Percentiles rank a stretch among this genome's conserved stretches.
These are phyloP conservation scores for Scomberomorus guttatus DNA, from an alignment of 2,797 vertebrate genomes.

Conservation along the genomic window DNA sequence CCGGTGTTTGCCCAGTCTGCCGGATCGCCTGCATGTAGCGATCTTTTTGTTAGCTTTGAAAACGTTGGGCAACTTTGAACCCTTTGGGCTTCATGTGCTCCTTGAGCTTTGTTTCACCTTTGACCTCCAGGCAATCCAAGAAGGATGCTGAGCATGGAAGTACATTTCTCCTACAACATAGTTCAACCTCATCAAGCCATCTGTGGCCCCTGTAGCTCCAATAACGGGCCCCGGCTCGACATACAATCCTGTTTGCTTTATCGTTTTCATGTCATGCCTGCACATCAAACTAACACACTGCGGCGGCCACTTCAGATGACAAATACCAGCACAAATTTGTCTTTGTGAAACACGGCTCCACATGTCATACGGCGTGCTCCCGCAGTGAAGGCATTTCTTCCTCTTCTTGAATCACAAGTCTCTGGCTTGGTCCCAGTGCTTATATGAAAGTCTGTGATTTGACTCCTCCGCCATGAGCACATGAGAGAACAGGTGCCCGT, in stretches of 20 bases:
- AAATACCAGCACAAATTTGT: slow-evolving; percentile 55
- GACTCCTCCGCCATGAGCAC: slow-evolving; percentile 70
- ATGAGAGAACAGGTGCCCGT: slow-evolving; percentile 79
- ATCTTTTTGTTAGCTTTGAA: slow-evolving; percentile 26
- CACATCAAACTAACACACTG: slow-evolving; percentile 53
- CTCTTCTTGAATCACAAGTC: slow-evolving; percentile 26
- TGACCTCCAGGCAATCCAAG: slow-evolving; percentile 23
- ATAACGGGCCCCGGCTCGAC: not conserved
- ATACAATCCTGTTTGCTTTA: slow-evolving; percentile 55
- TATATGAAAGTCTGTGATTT: slow-evolving; percentile 73
- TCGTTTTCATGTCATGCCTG: slow-evolving; percentile 54
- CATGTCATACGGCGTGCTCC: slow-evolving; percentile 46
- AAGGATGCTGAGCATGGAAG: not conserved
- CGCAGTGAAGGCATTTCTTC: slow-evolving; percentile 37
- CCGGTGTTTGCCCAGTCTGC: slow-evolving; percentile 35
- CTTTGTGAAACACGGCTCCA: slow-evolving; percentile 56
- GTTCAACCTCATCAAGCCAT: slow-evolving; percentile 38
- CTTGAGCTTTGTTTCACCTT: slow-evolving; percentile 18
- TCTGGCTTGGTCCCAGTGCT: slow-evolving; percentile 57
- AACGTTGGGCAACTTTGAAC: not conserved
- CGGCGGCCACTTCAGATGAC: slow-evolving; percentile 54
- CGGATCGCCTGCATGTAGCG: not conserved
- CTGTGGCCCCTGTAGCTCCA: slow-evolving; percentile 30
- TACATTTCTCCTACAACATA: not conserved
- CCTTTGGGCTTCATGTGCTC: not conserved